Evolutionary conservation across 2,888 invertebrate genomes (phyloP).

Genomic region (Gerosis bhagava): DNA sequence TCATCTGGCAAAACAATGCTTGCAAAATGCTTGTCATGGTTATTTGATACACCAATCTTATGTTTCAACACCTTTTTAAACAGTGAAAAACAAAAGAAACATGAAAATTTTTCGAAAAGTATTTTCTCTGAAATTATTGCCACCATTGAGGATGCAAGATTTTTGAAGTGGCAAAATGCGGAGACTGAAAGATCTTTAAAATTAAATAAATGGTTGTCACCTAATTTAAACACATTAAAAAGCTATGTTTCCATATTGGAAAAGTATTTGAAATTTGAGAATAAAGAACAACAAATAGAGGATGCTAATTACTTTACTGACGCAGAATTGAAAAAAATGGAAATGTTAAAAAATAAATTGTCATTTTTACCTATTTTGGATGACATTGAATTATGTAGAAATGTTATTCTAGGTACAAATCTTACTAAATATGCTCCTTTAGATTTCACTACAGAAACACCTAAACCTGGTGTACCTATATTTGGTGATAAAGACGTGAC

Average conservation of each 20-base stretch:
- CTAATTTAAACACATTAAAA: conserved; percentile 38
- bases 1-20: conserved; percentile 83
- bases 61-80: conserved; percentile 50
- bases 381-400: conserved; percentile 49
- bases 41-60: conserved; percentile 74
- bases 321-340: conserved; percentile 34
- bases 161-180: conserved; percentile 53
- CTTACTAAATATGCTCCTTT: conserved; percentile 60
- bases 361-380: conserved; percentile 54
- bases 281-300: conserved; percentile 26
- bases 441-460: conserved; percentile 42
- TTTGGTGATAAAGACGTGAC: conserved; percentile 73
- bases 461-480: conserved; percentile 58
- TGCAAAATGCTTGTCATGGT: conserved; percentile 76
- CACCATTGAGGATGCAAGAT: conserved; percentile 60
- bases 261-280: conserved; percentile 17
- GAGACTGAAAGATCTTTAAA: conserved; percentile 58
- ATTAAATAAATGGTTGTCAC: conserved; percentile 62
- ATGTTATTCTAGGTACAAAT: conserved; percentile 39
- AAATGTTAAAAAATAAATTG: conserved; percentile 39
- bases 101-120: conserved; percentile 46
- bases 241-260: conserved; percentile 47
- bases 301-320: conserved; percentile 9
- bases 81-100: conserved; percentile 51
- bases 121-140: conserved; percentile 66